Percentiles rank a stretch among this genome's conserved stretches.
These are phyloP conservation scores for Agrypnia vestita DNA, from an alignment of 1,140 invertebrate genomes.

Conservation along the genomic window DNA sequence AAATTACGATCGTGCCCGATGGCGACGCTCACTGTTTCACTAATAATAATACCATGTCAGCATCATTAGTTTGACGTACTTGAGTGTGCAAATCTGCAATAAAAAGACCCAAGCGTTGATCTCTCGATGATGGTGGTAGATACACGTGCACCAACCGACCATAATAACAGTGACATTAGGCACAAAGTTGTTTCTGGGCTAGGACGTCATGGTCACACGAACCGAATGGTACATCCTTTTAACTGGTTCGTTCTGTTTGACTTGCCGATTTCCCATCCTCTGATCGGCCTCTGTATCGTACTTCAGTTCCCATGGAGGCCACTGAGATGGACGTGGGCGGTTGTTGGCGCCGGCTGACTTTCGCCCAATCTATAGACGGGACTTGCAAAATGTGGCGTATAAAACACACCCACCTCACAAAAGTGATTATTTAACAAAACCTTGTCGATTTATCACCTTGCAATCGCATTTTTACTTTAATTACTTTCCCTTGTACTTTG, in stretches of 20 bases:
- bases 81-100: conserved; percentile 18
- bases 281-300: neutral
- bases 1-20: neutral
- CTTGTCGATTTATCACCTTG: neutral
- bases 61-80: conserved; percentile 40
- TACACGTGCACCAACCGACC: too few relatives aligned
- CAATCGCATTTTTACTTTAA: neutral
- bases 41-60: conserved; percentile 21
- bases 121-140: neutral
- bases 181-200: too few relatives aligned
- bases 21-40: neutral
- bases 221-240: neutral
- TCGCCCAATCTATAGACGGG: conserved; percentile 12
- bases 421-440: neutral
- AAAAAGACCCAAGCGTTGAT: conserved; percentile 10
- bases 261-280: neutral
- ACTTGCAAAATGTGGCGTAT: neutral
- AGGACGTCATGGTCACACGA: too few relatives aligned
- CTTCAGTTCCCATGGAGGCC: conserved; percentile 27
- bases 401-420: conserved; percentile 9
- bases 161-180: too few relatives aligned
- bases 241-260: neutral
- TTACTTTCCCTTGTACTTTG: neutral
- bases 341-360: conserved; percentile 30
- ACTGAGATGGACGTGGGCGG: conserved; percentile 25